Evolutionary conservation across 2,888 invertebrate species (phyloP), one percentile per base, ranked within the genome.

Genomic region (Leucoma salicis): DNA sequence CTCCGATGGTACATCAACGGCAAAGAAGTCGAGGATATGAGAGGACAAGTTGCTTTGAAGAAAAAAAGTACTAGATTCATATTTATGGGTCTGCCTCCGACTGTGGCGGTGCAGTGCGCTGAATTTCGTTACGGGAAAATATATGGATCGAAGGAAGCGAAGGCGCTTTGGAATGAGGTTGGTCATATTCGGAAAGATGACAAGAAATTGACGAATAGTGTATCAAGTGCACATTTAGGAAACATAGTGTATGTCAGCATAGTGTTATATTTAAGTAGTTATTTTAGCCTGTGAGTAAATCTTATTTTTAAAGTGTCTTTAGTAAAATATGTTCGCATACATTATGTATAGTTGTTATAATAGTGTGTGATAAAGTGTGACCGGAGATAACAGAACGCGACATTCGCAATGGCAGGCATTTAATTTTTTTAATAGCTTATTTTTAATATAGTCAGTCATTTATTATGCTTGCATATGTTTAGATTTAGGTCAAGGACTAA

Each of bases 81-180:
- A 4, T 82, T 84, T 76, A 50, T 86, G 57, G 92, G 89, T 61
- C 37, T 81, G 61, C 72, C 91, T 53, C 82, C 90, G 49, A 81
- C 83, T 66, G 70, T 92, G 35, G 90, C 79, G 50, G 82, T 75
- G 63, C 91, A 69, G 57, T 92, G 82, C 77, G 91, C 82, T 31
- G 91, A 72, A 69, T 89, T 61, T 62, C 83, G 85, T 7, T 82
- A 86, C 27, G 92, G 91, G 0, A 91, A 87, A 69, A 45, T 80
- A 11, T 70, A 71, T 6, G 82, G 82, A 1, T 87, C 89, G 0
- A 79, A 74, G 27, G 70, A 77, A 50, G 62, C 63, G 14, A 78
- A 68, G 41, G 85, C 79, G 0, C 57, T 58, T 1, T 87, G 85
- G 86, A 74, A 61, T 25, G 71, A 69, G 36, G 28, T 42, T 5